Evolutionary conservation across 2,113 vertebrate genomes (phyloP).

Genomic region (Craseonycteris thonglongyai): DNA sequence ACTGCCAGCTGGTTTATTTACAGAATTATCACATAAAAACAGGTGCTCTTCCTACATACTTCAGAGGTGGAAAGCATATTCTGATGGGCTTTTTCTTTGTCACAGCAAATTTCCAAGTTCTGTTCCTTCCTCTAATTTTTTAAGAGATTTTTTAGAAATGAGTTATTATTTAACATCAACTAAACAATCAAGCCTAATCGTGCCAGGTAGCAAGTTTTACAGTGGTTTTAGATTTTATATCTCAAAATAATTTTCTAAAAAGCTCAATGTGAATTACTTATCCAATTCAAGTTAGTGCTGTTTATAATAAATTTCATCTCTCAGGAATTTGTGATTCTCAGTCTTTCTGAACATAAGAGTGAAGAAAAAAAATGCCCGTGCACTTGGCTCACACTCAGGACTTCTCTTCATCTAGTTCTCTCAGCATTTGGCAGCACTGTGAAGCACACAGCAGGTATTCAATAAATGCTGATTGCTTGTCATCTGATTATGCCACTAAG

Average conservation of each 20-base stretch:
- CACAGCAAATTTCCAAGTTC: slow-evolving; percentile 1
- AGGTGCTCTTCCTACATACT: background rate
- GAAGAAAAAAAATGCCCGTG: background rate
- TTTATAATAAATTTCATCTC: background rate
- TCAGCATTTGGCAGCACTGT: background rate
- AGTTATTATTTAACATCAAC: slow-evolving; percentile 5
- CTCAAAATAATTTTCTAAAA: background rate
- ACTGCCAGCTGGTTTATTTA: background rate
- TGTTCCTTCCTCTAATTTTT: slow-evolving; percentile 2
- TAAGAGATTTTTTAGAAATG: slow-evolving; percentile 17
- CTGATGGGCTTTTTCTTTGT: background rate
- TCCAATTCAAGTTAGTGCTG: background rate
- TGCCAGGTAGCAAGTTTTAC: slow-evolving; percentile 1
- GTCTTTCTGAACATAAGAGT: background rate
- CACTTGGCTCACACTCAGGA: background rate
- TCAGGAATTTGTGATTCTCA: background rate
- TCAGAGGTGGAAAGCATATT: background rate
- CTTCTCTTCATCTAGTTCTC: background rate
- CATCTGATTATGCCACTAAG: slow-evolving; percentile 18
- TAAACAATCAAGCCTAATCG: background rate
- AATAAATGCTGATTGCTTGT: background rate
- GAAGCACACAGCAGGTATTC: slow-evolving; percentile 26
- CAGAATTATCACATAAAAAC: slow-evolving; percentile 1
- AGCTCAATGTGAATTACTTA: background rate
- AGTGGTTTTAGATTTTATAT: background rate